A percentile compares a stretch with the other conserved stretches of the same genome.
Conservation (phyloP, 2,888 invertebrate species). For the Eristalinus aeneus region DNA sequence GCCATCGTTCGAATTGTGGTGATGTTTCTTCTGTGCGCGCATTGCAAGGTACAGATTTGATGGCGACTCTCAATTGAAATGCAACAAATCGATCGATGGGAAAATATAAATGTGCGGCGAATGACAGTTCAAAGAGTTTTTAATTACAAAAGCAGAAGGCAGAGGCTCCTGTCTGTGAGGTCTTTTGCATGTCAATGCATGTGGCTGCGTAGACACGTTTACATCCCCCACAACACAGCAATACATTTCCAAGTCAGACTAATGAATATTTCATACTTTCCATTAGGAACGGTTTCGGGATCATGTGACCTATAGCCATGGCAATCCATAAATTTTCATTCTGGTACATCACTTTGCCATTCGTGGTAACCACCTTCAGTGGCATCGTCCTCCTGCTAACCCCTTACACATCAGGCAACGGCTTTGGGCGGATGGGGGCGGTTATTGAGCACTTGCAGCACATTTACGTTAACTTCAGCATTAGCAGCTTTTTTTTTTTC, state of each 20-base stretch:
- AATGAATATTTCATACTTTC: constrained; percentile 26
- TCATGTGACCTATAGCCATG: constrained; percentile 12
- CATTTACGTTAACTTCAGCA: background rate
- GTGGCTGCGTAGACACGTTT: background rate
- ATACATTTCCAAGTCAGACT: constrained; percentile 22
- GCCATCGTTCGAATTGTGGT: background rate
- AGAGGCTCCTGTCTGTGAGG: background rate
- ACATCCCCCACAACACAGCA: constrained; percentile 10
- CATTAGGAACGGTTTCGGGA: constrained; percentile 10
- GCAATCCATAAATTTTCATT: constrained; percentile 34
- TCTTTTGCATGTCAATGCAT: background rate
- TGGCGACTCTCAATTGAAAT: background rate
- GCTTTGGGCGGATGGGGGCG: background rate
- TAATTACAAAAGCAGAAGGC: constrained; percentile 9
- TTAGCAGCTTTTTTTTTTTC: background rate
- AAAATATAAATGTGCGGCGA: constrained; percentile 1
- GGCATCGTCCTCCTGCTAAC: background rate
- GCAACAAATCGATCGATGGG: background rate
- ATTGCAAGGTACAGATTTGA: constrained; percentile 10
- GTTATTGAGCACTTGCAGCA: background rate
- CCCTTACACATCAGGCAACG: background rate
- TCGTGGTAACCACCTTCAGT: background rate
- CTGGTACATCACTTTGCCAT: constrained; percentile 9
- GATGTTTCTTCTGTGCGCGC: background rate
- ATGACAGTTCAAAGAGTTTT: constrained; percentile 16